Percentiles rank a stretch among this genome's conserved stretches.
These are phyloP conservation scores for Cottoperca gobio DNA, from an alignment of 2,797 vertebrate species.

Conservation along the genomic window DNA sequence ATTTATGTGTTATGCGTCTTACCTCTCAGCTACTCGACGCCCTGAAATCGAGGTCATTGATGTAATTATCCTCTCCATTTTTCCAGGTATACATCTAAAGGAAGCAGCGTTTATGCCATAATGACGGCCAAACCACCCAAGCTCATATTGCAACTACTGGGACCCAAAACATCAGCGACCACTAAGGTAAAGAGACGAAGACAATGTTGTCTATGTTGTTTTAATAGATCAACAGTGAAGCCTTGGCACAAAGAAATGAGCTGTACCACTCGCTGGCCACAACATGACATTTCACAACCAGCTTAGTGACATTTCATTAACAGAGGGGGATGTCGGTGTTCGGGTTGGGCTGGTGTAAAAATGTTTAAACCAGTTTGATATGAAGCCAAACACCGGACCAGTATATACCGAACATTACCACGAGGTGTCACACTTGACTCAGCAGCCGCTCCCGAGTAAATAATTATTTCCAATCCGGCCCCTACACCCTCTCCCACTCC, in stretches of 20 bases:
- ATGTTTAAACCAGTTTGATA: too few relatives aligned
- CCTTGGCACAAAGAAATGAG: background rate
- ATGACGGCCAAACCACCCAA: constrained; percentile 84
- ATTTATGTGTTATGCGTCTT: background rate
- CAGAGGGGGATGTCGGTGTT: background rate
- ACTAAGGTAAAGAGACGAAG: constrained; percentile 83
- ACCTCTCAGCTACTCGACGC: background rate
- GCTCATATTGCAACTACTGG: constrained; percentile 77
- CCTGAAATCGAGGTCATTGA: background rate
- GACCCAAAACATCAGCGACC: constrained; percentile 77
- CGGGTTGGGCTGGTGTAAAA: too few relatives aligned
- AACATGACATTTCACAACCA: background rate
- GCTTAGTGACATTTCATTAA: background rate
- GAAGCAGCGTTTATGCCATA: constrained; percentile 85
- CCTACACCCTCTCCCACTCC: too few relatives aligned
- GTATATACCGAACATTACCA: too few relatives aligned
- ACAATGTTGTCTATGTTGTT: background rate
- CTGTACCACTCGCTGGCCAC: background rate
- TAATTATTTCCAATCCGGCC: too few relatives aligned
- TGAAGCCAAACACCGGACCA: too few relatives aligned
- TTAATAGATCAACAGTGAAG: background rate
- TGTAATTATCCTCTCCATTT: background rate
- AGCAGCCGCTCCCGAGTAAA: too few relatives aligned
- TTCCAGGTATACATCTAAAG: constrained; percentile 92
- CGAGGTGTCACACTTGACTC: too few relatives aligned